Percentiles rank a stretch among this genome's conserved stretches.
phyloP scores from a whole-genome alignment of 2,113 vertebrate genomes.

The Pandion haliaetus region DNA sequence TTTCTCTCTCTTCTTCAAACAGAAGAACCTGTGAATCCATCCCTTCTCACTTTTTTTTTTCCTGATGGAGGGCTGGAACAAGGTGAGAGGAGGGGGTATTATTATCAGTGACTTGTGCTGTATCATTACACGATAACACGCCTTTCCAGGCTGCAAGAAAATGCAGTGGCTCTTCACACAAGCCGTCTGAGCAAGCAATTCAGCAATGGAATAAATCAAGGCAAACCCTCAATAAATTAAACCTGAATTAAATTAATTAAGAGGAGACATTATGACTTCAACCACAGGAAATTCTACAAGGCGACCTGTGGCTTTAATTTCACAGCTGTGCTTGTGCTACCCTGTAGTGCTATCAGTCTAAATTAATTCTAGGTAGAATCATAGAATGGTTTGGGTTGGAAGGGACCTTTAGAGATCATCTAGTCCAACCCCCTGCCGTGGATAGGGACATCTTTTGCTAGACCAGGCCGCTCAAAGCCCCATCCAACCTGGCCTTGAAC shows the following conservation, averaged over 20 bases:
- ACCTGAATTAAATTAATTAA: conserved; percentile 58
- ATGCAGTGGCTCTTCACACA: not conserved
- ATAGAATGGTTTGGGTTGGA: not conserved
- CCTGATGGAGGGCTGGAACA: not conserved
- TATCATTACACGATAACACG: not conserved
- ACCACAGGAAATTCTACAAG: conserved; percentile 25
- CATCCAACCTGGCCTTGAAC: not conserved
- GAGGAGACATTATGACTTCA: conserved; percentile 40
- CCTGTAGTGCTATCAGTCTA: not conserved
- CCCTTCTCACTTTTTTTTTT: not conserved
- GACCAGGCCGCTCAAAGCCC: not conserved
- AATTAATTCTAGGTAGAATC: not conserved
- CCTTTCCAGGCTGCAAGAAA: not conserved
- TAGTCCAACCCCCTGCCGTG: not conserved
- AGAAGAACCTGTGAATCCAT: not conserved
- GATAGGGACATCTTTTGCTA: not conserved
- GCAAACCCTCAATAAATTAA: conserved; percentile 48
- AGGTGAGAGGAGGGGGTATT: not conserved
- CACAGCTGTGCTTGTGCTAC: conserved; percentile 47
- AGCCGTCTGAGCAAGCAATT: not conserved
- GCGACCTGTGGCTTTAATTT: conserved; percentile 48
- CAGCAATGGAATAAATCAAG: conserved; percentile 34
- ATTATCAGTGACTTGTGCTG: not conserved
- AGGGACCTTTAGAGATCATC: not conserved
- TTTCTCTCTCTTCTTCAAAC: not conserved